Conservation (phyloP, 2,113 vertebrate genomes). For the Coptodon rendalli region DNA sequence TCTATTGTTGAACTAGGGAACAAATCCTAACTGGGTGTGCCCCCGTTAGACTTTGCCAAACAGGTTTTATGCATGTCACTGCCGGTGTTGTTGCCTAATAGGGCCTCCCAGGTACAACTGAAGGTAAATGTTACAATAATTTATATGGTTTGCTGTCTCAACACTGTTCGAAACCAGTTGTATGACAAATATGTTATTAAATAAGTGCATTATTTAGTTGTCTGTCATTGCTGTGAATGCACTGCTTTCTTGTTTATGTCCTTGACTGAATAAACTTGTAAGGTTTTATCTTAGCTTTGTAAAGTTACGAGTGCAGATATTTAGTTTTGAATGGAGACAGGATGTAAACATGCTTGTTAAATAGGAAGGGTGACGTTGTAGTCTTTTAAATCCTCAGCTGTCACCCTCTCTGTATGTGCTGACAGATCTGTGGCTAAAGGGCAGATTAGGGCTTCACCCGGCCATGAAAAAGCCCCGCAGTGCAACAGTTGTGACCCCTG, state of each 20-base stretch:
- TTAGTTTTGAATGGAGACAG: not conserved
- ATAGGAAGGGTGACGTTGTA: constrained; percentile 5
- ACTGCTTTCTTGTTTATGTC: not conserved
- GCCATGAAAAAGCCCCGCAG: constrained; percentile 42
- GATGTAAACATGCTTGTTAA: not conserved
- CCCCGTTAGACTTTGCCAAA: constrained; percentile 28
- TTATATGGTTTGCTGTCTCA: not conserved
- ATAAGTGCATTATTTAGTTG: not conserved
- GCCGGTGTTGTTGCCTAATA: constrained; percentile 15
- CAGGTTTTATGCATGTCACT: constrained; percentile 54
- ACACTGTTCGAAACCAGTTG: not conserved
- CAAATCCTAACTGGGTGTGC: constrained; percentile 45
- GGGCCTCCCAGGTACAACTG: not conserved
- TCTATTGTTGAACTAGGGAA: constrained; percentile 25
- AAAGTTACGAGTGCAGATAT: not conserved
- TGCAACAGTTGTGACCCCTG: not conserved
- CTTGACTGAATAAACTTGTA: not conserved
- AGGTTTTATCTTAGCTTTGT: not conserved
- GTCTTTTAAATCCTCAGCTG: constrained; percentile 9
- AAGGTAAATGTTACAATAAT: not conserved
- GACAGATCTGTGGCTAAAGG: constrained; percentile 26
- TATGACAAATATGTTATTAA: not conserved
- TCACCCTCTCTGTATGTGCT: not conserved
- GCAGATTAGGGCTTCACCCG: constrained; percentile 54
- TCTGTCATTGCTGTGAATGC: not conserved